phyloP scores from a whole-genome alignment of 2,797 vertebrate genomes.

The Sylvia borin region DNA sequence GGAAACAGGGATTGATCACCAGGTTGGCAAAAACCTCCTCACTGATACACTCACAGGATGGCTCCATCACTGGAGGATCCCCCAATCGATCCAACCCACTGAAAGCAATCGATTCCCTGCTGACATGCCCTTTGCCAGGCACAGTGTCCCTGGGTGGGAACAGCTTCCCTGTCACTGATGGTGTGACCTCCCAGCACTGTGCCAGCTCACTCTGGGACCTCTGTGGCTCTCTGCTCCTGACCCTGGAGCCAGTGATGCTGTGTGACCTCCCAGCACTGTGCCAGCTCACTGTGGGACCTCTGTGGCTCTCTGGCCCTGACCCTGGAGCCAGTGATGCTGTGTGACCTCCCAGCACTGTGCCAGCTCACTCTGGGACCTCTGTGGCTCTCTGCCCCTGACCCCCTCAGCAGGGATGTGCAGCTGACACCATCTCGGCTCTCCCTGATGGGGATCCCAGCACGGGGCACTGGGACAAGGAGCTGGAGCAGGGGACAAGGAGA shows the following conservation, averaged over 20 bases:
- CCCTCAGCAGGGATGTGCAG: neutral
- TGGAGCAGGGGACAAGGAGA: neutral
- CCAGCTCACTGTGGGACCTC: too few species aligned
- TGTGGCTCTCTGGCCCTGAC: too few species aligned
- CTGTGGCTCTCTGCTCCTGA: too few species aligned
- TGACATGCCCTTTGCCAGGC: neutral
- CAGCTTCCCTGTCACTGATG: neutral
- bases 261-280: too few species aligned
- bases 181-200: neutral
- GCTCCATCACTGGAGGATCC: neutral
- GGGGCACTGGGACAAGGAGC: accelerated
- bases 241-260: too few species aligned
- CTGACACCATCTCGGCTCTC: accelerated
- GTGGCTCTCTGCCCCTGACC: too few species aligned
- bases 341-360: neutral
- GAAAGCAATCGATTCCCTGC: neutral
- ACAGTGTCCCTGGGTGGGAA: neutral
- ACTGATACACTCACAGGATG: neutral
- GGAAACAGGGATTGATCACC: neutral
- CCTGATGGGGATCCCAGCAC: accelerated
- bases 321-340: neutral
- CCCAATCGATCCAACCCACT: neutral
- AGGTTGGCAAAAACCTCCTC: neutral
- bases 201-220: too few species aligned
- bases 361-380: too few species aligned